Conservation (phyloP, 2,888 invertebrate species). For the Geotrupes spiniger region DNA sequence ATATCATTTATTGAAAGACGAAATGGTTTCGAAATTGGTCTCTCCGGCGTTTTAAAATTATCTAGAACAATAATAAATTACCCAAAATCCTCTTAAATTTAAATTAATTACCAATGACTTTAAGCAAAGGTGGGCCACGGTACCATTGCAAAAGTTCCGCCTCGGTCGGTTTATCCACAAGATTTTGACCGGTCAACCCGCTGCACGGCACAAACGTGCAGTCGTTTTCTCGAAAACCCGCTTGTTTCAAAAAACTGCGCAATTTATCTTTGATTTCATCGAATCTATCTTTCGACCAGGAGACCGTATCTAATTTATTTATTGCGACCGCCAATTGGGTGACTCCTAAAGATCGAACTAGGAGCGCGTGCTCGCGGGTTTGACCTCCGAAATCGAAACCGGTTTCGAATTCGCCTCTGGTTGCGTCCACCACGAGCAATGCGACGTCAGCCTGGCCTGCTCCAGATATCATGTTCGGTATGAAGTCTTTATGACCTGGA, state of each 20-base stretch:
- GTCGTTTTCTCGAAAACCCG: slow-evolving; percentile 85
- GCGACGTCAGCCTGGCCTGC: slow-evolving; percentile 98
- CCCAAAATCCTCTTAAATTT: slow-evolving; percentile 5
- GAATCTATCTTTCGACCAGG: slow-evolving; percentile 90
- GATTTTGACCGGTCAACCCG: slow-evolving; percentile 94
- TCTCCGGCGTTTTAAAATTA: slow-evolving; percentile 79
- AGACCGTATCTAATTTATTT: slow-evolving; percentile 95
- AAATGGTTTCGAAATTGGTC: slow-evolving; percentile 84
- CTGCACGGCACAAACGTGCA: slow-evolving; percentile 92
- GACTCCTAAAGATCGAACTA: slow-evolving; percentile 88
- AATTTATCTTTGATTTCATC: slow-evolving; percentile 84
- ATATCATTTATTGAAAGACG: slow-evolving; percentile 93
- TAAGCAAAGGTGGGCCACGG: slow-evolving; percentile 77
- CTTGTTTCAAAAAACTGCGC: slow-evolving; percentile 80
- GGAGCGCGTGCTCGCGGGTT: slow-evolving; percentile 92
- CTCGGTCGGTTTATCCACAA: slow-evolving; percentile 66
- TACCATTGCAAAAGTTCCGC: slow-evolving; percentile 71
- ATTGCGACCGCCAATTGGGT: slow-evolving; percentile 92
- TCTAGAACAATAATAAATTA: slow-evolving; percentile 55
- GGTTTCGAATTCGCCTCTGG: slow-evolving; percentile 96
- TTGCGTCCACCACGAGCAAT: slow-evolving; percentile 92
- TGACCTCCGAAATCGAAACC: slow-evolving; percentile 98
- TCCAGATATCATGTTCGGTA: slow-evolving; percentile 99
- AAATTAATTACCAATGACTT: slow-evolving; percentile 68
- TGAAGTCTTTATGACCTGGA: slow-evolving; percentile 98